Base-by-base conservation (phyloP, 2,113 vertebrate species). In the Thalassarche chlororhynchos region DNA sequence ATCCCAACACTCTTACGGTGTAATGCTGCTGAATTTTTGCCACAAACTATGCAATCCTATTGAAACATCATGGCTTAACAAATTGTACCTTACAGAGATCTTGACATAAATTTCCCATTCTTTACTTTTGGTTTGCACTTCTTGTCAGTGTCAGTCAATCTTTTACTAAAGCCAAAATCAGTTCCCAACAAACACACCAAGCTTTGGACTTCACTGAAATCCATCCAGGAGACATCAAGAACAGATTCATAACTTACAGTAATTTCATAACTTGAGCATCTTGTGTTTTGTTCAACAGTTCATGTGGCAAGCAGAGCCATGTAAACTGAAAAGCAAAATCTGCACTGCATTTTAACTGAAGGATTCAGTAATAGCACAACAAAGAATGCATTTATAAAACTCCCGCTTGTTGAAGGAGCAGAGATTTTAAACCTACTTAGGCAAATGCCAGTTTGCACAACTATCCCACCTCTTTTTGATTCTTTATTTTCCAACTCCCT, bases 1-100 rank as follows among this genome's bases (percentile, higher is more conserved):
- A 68, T 66, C 17, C 61, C 60, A 71, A 40, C 65, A 64, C 61
- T 77, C 74, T 51, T 6, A 8, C 0, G 0, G 1, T 31, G n/a
- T 16, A 34, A 70, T 4, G 34, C 65, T 51, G 31, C 38, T 38
- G 21, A 83, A 25, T 34, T 72, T 79, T 29, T 32, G 28, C 58
- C 66, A 76, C 38, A 68, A 91, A 69, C 17, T 8, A 9, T 7
- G 23, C 20, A 28, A 75, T 44, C 57, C 84, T 9, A 1, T 14
- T 46, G 28, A 47, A 87, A 83, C 36, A 26, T 9, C 61, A 40
- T 9, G 7, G 18, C 19, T 83, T 18, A 25, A 51, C 16, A 29
- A 65, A 64, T 7, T 54, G 62, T 7, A 58, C 69, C 77, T 84
- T 78, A 36, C 80, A 68, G 47, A 82, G 66, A 66, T 49, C 78